phyloP scores from a whole-genome alignment of 2,113 vertebrate genomes.

The Motacilla alba region DNA sequence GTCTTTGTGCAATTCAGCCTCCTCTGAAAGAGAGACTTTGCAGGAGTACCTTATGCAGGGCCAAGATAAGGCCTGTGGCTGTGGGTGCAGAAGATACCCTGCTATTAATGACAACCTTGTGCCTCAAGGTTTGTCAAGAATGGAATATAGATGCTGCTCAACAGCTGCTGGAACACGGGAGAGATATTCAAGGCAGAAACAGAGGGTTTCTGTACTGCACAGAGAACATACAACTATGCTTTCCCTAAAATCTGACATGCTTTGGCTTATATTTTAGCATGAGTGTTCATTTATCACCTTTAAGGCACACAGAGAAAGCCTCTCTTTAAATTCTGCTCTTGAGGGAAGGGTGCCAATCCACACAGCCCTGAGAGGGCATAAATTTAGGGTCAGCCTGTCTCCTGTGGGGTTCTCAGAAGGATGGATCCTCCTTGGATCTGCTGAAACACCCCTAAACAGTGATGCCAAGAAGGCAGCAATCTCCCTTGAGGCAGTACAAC shows the following conservation, averaged over 20 bases:
- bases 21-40: background rate
- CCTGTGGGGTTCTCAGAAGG: background rate
- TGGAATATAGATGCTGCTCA: background rate
- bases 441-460: background rate
- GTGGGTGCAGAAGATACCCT: background rate
- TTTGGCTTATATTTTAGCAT: background rate
- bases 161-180: background rate
- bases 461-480: background rate
- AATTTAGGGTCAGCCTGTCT: background rate
- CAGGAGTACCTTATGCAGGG: background rate
- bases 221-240: background rate
- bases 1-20: background rate
- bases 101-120: background rate
- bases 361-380: accelerated
- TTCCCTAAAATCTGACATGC: background rate
- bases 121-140: background rate
- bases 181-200: background rate
- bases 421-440: background rate
- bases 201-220: background rate
- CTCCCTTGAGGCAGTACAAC: background rate
- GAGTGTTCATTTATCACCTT: background rate
- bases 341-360: background rate
- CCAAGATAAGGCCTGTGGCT: background rate
- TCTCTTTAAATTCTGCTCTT: background rate
- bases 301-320: background rate